These are phyloP conservation scores for Crocuta crocuta DNA, from an alignment of 2,113 vertebrate species.

Conservation along the genomic window DNA sequence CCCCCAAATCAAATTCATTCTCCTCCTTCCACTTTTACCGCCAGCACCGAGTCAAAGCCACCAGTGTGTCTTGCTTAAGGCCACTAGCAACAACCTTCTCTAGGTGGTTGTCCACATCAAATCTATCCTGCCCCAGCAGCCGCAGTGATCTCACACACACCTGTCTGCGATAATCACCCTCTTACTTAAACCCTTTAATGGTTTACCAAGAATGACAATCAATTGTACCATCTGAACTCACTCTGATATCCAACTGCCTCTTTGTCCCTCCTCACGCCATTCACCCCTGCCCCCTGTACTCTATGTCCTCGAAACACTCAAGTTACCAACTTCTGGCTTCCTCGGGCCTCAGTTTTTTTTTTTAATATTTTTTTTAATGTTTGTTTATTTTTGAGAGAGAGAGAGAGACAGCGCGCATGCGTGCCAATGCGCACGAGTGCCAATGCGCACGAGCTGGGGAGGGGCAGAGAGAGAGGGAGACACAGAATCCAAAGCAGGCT, in stretches of 20 bases:
- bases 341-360: too few relatives aligned
- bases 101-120: neutral
- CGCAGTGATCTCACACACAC: neutral
- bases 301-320: neutral
- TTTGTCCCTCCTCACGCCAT: neutral
- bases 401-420: too few relatives aligned
- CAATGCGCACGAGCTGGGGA: too few relatives aligned
- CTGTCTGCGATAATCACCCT: accelerated
- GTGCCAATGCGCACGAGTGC: too few relatives aligned
- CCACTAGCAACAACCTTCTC: neutral
- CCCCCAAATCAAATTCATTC: neutral
- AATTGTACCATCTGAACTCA: neutral
- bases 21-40: neutral
- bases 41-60: neutral
- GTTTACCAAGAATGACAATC: neutral
- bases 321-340: neutral
- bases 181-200: too few relatives aligned
- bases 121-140: neutral
- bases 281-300: neutral
- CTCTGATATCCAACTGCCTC: neutral
- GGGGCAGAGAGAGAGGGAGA: too few relatives aligned
- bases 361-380: too few relatives aligned
- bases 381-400: too few relatives aligned
- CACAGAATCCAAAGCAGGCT: too few relatives aligned
- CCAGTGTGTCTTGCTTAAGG: neutral